Evolutionary conservation across 1,140 invertebrate species (phyloP), one percentile per base, ranked within the genome.

Genomic region (Homalodisca vitripennis): DNA sequence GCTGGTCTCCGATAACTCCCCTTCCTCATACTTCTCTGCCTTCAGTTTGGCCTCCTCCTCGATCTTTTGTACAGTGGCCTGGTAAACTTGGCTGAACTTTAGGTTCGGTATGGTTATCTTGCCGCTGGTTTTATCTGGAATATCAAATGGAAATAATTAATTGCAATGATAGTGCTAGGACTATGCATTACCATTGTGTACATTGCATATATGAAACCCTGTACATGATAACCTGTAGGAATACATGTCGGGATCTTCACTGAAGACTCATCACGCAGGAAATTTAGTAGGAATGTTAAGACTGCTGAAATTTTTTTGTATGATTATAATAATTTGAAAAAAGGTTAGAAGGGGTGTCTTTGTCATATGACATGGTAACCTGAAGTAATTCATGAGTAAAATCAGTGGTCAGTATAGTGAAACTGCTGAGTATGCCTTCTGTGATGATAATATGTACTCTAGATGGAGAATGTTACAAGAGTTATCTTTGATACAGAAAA

Each of bases 11-110:
- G 83, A 82, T 46, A 86, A 78, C 80, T 86, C 86, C 1, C 85
- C 86, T 73, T 88, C 86, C 79, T 88, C 84, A 79, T 84, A 84
- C 71, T 82, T 81, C 31, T 86, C 84, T 53, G 82, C 83, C 75
- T 85, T 88, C 70, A 82, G 83, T 70, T 84, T 84, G 60, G 84
- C 83, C 74, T 87, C 84, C 72, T 86, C 85, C 77, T 89, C 87
- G 46, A 85, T 85, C 75, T 86, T 82, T 74, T 86, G 86, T 0
- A 88, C 84, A 24, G 85, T 85, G 71, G 86, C 85, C 74, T 86
- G 86, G 78, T 85, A 89, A 24, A 89, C 84, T 47, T 81, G 75
- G 79, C 87, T 88, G 62, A 87, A 85, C 73, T 88, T 88, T 22
- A 89, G 80, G 76, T 88, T 86, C 74, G 88, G 87, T 72, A 88